A percentile compares a stretch with the other conserved stretches of the same genome.
phyloP scores from a whole-genome alignment of 2,113 vertebrate genomes.

The Anser cygnoides region DNA sequence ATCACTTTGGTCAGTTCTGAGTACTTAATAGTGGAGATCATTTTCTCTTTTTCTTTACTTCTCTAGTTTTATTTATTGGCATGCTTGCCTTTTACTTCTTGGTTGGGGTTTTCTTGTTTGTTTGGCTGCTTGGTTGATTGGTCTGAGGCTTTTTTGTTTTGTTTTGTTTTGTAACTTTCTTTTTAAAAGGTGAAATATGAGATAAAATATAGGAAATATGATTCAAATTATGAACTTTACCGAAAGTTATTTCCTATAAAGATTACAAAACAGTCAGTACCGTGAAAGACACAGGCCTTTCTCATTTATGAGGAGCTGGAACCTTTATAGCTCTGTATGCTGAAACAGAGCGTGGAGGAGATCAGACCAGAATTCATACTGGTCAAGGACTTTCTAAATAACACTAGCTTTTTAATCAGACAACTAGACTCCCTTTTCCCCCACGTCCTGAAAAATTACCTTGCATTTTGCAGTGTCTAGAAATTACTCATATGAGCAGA shows the following conservation, averaged over 20 bases:
- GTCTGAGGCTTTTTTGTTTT: background rate
- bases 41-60: background rate
- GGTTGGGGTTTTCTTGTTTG: background rate
- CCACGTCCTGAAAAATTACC: background rate
- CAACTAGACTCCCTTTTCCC: background rate
- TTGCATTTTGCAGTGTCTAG: background rate
- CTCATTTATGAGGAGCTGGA: background rate
- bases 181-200: background rate
- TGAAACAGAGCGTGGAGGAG: background rate
- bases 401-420: background rate
- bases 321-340: background rate
- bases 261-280: background rate
- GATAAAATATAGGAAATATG: background rate
- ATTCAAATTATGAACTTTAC: background rate
- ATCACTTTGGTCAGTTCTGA: background rate
- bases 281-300: background rate
- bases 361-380: background rate
- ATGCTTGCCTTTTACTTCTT: background rate
- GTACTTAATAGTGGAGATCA: background rate
- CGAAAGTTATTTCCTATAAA: background rate
- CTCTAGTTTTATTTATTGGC: background rate
- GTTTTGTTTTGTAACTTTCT: background rate
- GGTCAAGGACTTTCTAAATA: background rate
- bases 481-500: background rate
- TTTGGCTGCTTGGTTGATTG: fast-evolving